Conservation (phyloP, 37 sponge, comb jelly and placozoan species). For the Haliclona indistincta region DNA sequence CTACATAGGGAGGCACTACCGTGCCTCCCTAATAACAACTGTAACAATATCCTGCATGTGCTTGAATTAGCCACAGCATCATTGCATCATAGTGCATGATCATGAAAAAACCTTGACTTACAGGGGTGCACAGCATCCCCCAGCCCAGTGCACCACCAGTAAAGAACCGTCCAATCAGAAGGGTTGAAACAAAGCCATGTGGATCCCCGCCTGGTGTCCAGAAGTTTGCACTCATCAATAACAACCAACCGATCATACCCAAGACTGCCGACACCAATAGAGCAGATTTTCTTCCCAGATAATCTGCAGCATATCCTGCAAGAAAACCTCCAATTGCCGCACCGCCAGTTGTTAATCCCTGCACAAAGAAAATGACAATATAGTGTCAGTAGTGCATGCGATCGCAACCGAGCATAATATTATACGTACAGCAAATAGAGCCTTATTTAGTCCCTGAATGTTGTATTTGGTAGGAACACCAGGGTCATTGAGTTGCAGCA, state of each 20-base stretch:
- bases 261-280: neutral
- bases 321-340: neutral
- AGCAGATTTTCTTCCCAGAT: neutral
- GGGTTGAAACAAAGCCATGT: slow-evolving; percentile 29
- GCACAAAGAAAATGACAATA: neutral
- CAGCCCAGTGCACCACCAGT: slow-evolving; percentile 72
- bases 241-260: neutral
- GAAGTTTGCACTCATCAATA: neutral
- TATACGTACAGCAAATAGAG: neutral
- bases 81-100: too few species aligned
- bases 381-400: neutral
- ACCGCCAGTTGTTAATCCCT: neutral
- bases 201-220: neutral
- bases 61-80: too few species aligned
- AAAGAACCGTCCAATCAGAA: slow-evolving; percentile 49
- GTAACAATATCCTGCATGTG: too few species aligned
- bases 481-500: neutral
- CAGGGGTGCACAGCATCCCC: slow-evolving; percentile 54
- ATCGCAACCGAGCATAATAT: neutral
- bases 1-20: too few species aligned
- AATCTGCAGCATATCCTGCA: neutral
- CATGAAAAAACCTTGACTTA: slow-evolving; percentile 21
- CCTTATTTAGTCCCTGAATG: neutral
- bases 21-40: too few species aligned
- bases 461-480: neutral